Evolutionary conservation across 2,888 invertebrate species (phyloP).

Genomic region (Aelia acuminata): DNA sequence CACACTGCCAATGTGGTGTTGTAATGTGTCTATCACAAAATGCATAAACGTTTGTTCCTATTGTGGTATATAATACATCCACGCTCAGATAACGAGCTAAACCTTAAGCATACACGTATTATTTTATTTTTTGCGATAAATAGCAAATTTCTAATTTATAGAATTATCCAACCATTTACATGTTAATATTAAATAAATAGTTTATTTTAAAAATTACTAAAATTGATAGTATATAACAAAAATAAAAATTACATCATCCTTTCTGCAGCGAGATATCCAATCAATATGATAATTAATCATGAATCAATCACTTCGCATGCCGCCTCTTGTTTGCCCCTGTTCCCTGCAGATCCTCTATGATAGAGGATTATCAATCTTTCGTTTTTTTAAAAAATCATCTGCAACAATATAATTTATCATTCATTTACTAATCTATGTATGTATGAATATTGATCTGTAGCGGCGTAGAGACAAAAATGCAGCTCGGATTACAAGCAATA

Average conservation of each 20-base stretch:
- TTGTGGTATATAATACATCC: too few relatives aligned
- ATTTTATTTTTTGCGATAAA: neutral
- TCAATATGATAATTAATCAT: conserved; percentile 29
- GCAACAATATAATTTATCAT: neutral
- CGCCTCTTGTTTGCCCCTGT: neutral
- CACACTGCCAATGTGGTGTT: too few relatives aligned
- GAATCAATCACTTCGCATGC: neutral
- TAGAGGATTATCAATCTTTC: neutral
- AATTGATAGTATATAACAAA: neutral
- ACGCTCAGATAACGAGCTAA: too few relatives aligned
- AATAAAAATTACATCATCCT: neutral
- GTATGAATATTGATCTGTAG: too few relatives aligned
- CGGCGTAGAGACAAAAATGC: too few relatives aligned
- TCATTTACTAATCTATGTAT: neutral
- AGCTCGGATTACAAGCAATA: too few relatives aligned
- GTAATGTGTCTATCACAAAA: too few relatives aligned
- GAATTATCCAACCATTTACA: neutral
- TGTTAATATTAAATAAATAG: neutral
- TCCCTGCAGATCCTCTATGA: neutral
- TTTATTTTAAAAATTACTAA: neutral
- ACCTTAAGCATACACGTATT: too few relatives aligned
- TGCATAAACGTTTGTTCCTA: too few relatives aligned
- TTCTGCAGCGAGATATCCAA: neutral
- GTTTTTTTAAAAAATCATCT: neutral
- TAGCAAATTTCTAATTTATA: neutral